These are phyloP conservation scores for Halisarca cf. caerulea DNA, from an alignment of 37 sponge, comb jelly and placozoan species.

Conservation along the genomic window DNA sequence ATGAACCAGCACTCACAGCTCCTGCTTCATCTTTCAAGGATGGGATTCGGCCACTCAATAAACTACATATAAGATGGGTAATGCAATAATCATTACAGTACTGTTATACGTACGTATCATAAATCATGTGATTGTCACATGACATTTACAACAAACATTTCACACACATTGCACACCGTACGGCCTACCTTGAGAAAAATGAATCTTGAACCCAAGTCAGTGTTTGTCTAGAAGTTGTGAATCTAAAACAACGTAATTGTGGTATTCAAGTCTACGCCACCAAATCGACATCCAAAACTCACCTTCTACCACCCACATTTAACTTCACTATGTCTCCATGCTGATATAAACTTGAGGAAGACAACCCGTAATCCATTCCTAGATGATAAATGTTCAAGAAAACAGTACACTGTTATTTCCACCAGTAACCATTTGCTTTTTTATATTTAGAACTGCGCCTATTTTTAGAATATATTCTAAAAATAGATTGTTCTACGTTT, in stretches of 20 bases:
- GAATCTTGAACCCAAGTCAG: constrained; percentile 93
- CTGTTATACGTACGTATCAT: background rate
- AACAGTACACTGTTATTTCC: background rate
- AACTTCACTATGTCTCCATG: constrained; percentile 81
- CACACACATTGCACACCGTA: no score
- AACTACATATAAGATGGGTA: no score
- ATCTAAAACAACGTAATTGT: no score
- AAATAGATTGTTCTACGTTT: background rate
- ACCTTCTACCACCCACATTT: constrained; percentile 92
- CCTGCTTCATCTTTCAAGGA: constrained; percentile 89
- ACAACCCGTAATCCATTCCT: constrained; percentile 4
- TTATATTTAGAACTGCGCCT: constrained; percentile 16
- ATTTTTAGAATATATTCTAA: constrained; percentile 17
- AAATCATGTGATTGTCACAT: constrained; percentile 12
- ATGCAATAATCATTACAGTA: no score
- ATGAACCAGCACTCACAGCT: constrained; percentile 73
- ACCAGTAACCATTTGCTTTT: constrained; percentile 31
- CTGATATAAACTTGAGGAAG: background rate
- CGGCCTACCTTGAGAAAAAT: constrained; percentile 79
- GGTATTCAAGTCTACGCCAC: no score
- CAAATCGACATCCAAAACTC: background rate
- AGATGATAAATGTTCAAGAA: no score
- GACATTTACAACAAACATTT: no score
- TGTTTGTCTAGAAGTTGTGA: constrained; percentile 89
- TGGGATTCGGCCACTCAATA: constrained; percentile 94